Conservation (phyloP, 2,797 vertebrate species). For the Pempheris klunzingeri region DNA sequence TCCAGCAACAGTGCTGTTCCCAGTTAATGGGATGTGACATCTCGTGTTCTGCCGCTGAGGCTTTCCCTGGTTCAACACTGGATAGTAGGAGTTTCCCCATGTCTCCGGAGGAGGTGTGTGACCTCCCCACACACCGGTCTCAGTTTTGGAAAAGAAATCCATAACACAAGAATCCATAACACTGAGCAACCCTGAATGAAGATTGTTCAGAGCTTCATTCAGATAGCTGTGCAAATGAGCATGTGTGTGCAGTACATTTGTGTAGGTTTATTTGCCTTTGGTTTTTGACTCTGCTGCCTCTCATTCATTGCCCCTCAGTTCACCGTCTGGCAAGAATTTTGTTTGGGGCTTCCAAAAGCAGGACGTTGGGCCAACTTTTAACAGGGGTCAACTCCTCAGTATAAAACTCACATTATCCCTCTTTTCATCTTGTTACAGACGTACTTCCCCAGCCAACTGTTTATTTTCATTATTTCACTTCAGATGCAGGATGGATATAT, state of each 20-base stretch:
- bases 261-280: slow-evolving; percentile 58
- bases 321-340: slow-evolving; percentile 71
- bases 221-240: slow-evolving; percentile 49
- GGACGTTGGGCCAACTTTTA: slow-evolving; percentile 67
- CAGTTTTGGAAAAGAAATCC: slow-evolving; percentile 11
- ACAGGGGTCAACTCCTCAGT: slow-evolving; percentile 74
- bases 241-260: slow-evolving; percentile 31
- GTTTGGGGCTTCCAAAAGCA: slow-evolving; percentile 71
- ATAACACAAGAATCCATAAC: slow-evolving; percentile 15
- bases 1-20: slow-evolving; percentile 52
- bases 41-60: slow-evolving; percentile 50
- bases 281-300: slow-evolving; percentile 56
- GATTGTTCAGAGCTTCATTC: slow-evolving; percentile 29
- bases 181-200: too few species aligned
- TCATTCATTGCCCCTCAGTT: slow-evolving; percentile 70
- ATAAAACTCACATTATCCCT: slow-evolving; percentile 76
- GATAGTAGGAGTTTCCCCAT: slow-evolving; percentile 47
- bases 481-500: slow-evolving; percentile 72
- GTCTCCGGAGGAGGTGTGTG: slow-evolving; percentile 30
- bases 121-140: slow-evolving; percentile 24
- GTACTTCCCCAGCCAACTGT: slow-evolving; percentile 66
- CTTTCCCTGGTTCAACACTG: slow-evolving; percentile 44
- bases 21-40: slow-evolving; percentile 66
- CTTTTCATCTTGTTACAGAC: slow-evolving; percentile 74
- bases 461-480: slow-evolving; percentile 79